A percentile compares a stretch with the other conserved stretches of the same genome.
Evolutionary conservation across 2,113 vertebrate genomes (phyloP).

Genomic region (Isurus oxyrinchus): DNA sequence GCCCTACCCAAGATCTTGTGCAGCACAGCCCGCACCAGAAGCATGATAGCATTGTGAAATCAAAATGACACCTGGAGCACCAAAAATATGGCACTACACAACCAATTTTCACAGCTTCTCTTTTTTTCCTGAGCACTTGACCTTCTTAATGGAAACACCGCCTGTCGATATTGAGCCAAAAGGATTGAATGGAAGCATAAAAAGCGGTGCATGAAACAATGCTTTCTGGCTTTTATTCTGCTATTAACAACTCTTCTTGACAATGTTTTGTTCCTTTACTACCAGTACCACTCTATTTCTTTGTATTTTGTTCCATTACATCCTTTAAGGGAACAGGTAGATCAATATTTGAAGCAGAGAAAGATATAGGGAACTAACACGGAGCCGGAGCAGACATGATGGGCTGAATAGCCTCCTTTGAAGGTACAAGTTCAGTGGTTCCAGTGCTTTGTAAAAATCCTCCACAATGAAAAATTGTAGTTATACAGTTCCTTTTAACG

Average conservation of each 20-base stretch:
- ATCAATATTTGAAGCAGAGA: not conserved
- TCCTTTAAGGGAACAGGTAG: not conserved
- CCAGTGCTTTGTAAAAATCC: not conserved
- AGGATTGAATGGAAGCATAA: not conserved
- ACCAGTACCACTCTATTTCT: too few relatives aligned
- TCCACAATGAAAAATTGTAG: not conserved
- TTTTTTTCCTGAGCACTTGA: not conserved
- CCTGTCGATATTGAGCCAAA: not conserved
- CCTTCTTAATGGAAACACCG: not conserved
- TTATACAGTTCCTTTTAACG: not conserved
- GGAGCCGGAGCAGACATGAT: not conserved
- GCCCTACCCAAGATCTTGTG: too few relatives aligned
- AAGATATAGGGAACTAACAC: not conserved
- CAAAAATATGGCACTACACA: too few relatives aligned
- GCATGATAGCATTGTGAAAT: too few relatives aligned
- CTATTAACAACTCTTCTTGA: too few relatives aligned
- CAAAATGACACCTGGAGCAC: too few relatives aligned
- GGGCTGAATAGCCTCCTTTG: not conserved
- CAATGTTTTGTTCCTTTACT: too few relatives aligned
- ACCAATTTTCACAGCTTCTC: too few relatives aligned
- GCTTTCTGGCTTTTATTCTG: not conserved
- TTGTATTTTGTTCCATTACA: too few relatives aligned
- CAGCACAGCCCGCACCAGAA: too few relatives aligned
- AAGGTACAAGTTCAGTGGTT: not conserved
- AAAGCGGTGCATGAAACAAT: not conserved